Conservation (phyloP, 1,140 invertebrate species). For the Drusus annulatus region DNA sequence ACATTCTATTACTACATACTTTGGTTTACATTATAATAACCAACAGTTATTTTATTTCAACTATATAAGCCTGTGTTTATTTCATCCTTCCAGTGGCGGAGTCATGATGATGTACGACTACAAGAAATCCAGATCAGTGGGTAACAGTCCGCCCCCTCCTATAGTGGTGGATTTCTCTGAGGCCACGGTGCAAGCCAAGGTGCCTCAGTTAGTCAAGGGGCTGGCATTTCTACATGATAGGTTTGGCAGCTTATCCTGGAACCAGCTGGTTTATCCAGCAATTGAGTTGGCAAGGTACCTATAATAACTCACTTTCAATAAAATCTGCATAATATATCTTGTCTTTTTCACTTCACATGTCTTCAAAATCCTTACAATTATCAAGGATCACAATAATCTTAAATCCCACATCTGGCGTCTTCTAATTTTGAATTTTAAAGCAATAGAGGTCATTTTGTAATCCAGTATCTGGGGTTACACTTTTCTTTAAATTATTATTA, state of each 20-base stretch:
- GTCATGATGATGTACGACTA: constrained; percentile 82
- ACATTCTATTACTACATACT: no score
- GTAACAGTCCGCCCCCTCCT: constrained; percentile 66
- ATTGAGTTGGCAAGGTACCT: constrained; percentile 76
- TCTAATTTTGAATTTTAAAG: no score
- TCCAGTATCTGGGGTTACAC: no score
- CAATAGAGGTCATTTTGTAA: no score
- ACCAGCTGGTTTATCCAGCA: constrained; percentile 76
- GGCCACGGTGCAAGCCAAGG: constrained; percentile 63
- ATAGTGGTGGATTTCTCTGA: constrained; percentile 73
- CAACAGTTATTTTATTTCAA: no score
- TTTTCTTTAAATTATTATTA: no score
- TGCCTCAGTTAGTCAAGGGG: constrained; percentile 75
- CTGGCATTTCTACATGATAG: constrained; percentile 74
- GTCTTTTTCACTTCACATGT: no score
- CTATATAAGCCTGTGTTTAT: background rate
- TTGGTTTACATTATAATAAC: no score
- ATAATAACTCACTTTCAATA: background rate
- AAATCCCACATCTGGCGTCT: no score
- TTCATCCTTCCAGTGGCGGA: constrained; percentile 75
- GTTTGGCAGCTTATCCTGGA: constrained; percentile 79
- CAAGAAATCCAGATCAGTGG: constrained; percentile 59
- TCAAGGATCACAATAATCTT: no score
- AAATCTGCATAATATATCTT: no score
- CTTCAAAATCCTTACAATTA: no score